These are phyloP conservation scores for Dipodomys spectabilis DNA, from an alignment of 2,113 vertebrate species.

Conservation along the genomic window DNA sequence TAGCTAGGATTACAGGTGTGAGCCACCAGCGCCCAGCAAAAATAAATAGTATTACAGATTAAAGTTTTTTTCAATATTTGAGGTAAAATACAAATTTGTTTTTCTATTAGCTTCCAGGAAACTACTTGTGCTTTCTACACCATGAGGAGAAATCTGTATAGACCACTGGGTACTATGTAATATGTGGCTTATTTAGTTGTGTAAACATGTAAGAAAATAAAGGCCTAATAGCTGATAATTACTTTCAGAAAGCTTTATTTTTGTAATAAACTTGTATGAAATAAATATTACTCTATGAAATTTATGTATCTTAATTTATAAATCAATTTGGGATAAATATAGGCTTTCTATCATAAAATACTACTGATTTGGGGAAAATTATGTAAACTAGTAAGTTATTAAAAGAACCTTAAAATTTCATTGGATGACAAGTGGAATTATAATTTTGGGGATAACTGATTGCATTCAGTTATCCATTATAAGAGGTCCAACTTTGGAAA, in stretches of 20 bases:
- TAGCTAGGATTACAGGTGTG: too few species aligned
- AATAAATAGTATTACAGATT: slow-evolving; percentile 37
- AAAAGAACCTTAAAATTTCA: slow-evolving; percentile 77
- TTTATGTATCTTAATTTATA: slow-evolving; percentile 15
- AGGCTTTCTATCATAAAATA: slow-evolving; percentile 68
- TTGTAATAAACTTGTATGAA: slow-evolving; percentile 5
- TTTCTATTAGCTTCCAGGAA: not conserved
- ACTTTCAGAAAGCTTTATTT: slow-evolving; percentile 8
- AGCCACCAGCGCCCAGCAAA: not conserved
- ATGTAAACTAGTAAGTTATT: slow-evolving; percentile 68
- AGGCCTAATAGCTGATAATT: not conserved
- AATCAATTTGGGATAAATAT: slow-evolving; percentile 36
- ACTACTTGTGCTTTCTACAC: not conserved
- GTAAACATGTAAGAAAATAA: slow-evolving; percentile 26
- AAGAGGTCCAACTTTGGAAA: slow-evolving; percentile 82
- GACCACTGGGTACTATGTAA: not conserved
- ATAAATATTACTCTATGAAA: slow-evolving; percentile 16
- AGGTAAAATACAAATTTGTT: slow-evolving; percentile 25
- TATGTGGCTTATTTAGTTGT: slow-evolving; percentile 14
- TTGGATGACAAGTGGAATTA: slow-evolving; percentile 61
- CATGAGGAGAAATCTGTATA: slow-evolving; percentile 35
- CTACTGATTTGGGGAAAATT: slow-evolving; percentile 64
- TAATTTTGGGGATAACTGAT: slow-evolving; percentile 84
- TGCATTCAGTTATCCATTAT: slow-evolving; percentile 83
- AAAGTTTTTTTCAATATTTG: slow-evolving; percentile 45